Evolutionary conservation across 2,888 invertebrate species (phyloP), one percentile per base, ranked within the genome.

Genomic region (Nipponacmea schrenckii): DNA sequence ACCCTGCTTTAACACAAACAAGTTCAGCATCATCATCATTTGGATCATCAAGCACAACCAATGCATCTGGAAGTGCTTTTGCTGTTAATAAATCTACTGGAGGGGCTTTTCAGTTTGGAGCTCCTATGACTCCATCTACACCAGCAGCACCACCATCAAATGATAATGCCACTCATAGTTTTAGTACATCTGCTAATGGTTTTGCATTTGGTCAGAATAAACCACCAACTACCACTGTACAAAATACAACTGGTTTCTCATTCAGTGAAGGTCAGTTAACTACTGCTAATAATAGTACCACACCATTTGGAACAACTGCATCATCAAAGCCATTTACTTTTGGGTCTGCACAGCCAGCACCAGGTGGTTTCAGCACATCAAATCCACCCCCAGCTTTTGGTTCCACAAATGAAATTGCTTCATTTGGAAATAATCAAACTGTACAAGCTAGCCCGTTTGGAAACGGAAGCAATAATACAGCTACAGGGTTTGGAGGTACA

Each of bases 191-290:
- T 56, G 15, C 56, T 8, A 56, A 10, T 24, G 14, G 56, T 56
- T 56, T 56, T 24, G 24, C 20, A 24, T 56, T 56, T 56, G 56
- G 56, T 56, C 56, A 56, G 56, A 24, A 24, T 56, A 56, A 56
- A 24, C 56, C 56, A 56, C 20, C 20, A 24, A 56, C 56, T 12
- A 56, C 56, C 24, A 56, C 20, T 56, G 56, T 4, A 56, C 56
- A 56, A 56, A 56, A 56, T 56, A 4, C 56, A 56, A 20, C 56
- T 2, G 24, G 56, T 56, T 24, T 56, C 14, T 56, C 56, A 20
- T 56, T 56, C 20, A 20, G 56, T 12, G 56, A 10, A 10, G 56
- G 10, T 12, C 20, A 24, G 20, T 20, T 10, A 24, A 20, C 56
- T 56, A 24, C 56, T 24, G 56, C 20, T 2, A 20, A 8, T 12